phyloP scores from a whole-genome alignment of 2,113 vertebrate genomes.

The Sturnira hondurensis region DNA sequence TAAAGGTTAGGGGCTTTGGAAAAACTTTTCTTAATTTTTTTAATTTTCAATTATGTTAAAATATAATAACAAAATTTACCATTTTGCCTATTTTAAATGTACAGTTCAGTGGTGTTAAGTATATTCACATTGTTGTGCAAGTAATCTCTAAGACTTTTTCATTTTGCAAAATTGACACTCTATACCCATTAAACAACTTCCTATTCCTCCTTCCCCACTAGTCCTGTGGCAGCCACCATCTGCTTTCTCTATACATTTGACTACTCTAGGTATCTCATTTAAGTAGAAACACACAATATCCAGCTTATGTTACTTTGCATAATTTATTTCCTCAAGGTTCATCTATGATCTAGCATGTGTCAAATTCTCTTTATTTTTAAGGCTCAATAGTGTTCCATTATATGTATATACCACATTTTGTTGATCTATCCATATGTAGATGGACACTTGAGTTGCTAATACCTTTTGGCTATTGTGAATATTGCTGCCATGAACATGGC shows the following conservation, averaged over 20 bases:
- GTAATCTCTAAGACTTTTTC: not conserved
- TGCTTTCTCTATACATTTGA: not conserved
- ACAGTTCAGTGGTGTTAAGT: not conserved
- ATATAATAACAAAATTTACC: not conserved
- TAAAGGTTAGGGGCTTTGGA: not conserved
- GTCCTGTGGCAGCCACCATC: not conserved
- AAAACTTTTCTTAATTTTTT: not conserved
- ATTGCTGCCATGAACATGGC: not conserved
- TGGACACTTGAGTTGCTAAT: not conserved
- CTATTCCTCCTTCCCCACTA: not conserved
- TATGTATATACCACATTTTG: not conserved
- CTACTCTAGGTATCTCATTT: not conserved
- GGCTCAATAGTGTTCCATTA: not conserved
- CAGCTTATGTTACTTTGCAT: not conserved
- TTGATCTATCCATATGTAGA: not conserved
- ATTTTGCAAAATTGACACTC: not conserved
- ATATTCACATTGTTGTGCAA: not conserved
- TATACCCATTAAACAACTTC: not conserved
- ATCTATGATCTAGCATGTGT: not conserved
- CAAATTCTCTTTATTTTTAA: constrained; percentile 3
- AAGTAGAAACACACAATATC: not conserved
- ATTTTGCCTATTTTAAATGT: not conserved
- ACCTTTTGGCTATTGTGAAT: not conserved
- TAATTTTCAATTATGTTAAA: not conserved
- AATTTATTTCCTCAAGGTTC: not conserved